Percentiles rank a stretch among this genome's conserved stretches.
Conservation (phyloP, 2,797 vertebrate species). For the Buphagus erythrorhynchus region DNA sequence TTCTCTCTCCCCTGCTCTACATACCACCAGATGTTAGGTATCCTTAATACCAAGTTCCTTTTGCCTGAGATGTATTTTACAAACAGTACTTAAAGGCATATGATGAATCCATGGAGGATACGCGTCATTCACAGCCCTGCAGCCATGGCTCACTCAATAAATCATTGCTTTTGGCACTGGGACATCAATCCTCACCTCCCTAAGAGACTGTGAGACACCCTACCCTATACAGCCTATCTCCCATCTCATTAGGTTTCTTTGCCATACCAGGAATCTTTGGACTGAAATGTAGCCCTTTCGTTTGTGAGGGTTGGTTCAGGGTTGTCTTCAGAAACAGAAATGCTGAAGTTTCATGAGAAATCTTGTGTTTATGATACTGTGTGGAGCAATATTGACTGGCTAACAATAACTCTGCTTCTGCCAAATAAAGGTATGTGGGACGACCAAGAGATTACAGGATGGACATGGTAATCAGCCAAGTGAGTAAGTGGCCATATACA, state of each 20-base stretch:
- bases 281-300: background rate
- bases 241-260: background rate
- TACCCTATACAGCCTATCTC: background rate
- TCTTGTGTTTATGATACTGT: background rate
- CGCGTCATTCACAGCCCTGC: background rate
- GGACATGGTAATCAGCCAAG: background rate
- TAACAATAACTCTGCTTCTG: background rate
- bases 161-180: constrained; percentile 26
- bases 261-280: background rate
- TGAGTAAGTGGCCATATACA: background rate
- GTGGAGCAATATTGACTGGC: background rate
- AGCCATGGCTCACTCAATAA: constrained; percentile 38
- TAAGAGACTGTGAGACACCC: background rate
- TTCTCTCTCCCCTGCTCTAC: background rate
- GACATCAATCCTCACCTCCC: background rate
- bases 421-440: background rate
- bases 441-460: background rate
- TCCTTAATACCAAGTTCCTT: constrained; percentile 42
- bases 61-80: background rate
- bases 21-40: constrained; percentile 23
- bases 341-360: background rate
- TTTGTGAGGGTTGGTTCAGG: background rate
- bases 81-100: constrained; percentile 26
- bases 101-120: constrained; percentile 10
- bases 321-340: background rate